A percentile compares a stretch with the other conserved stretches of the same genome.
phyloP scores from a whole-genome alignment of 2,797 vertebrate species.

The Kryptolebias ocellatus region DNA sequence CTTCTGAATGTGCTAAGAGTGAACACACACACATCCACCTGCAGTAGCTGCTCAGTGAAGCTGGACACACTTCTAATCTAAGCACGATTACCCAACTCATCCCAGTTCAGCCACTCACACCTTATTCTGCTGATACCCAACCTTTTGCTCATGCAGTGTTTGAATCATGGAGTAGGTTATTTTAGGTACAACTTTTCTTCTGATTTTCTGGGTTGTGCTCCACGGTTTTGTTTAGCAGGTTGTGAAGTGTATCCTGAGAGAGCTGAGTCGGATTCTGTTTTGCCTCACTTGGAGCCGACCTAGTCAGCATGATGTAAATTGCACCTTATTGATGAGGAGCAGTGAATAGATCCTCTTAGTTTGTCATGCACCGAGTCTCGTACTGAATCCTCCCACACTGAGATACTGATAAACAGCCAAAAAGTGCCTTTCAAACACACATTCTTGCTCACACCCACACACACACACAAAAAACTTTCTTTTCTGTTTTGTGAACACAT shows the following conservation, averaged over 20 bases:
- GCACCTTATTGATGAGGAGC: slow-evolving; percentile 34
- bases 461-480: slow-evolving; percentile 23
- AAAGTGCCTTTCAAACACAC: slow-evolving; percentile 38
- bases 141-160: slow-evolving; percentile 5
- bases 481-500: slow-evolving; percentile 54
- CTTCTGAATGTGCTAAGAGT: not conserved
- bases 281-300: not conserved
- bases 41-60: slow-evolving; percentile 24
- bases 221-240: slow-evolving; percentile 21
- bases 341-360: slow-evolving; percentile 26
- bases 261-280: not conserved
- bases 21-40: slow-evolving; percentile 25
- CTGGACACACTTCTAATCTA: slow-evolving; percentile 21
- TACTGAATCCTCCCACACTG: slow-evolving; percentile 50
- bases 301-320: slow-evolving; percentile 27
- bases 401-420: slow-evolving; percentile 31
- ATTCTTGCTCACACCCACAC: slow-evolving; percentile 32
- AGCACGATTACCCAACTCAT: slow-evolving; percentile 27
- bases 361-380: slow-evolving; percentile 15
- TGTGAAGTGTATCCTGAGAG: slow-evolving; percentile 25
- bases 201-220: slow-evolving; percentile 17
- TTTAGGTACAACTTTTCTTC: slow-evolving; percentile 17
- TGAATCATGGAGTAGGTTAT: slow-evolving; percentile 21
- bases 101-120: slow-evolving; percentile 18
- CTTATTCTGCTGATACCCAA: slow-evolving; percentile 25